These are phyloP conservation scores for Lagria hirta DNA, from an alignment of 2,888 invertebrate species.

Conservation along the genomic window DNA sequence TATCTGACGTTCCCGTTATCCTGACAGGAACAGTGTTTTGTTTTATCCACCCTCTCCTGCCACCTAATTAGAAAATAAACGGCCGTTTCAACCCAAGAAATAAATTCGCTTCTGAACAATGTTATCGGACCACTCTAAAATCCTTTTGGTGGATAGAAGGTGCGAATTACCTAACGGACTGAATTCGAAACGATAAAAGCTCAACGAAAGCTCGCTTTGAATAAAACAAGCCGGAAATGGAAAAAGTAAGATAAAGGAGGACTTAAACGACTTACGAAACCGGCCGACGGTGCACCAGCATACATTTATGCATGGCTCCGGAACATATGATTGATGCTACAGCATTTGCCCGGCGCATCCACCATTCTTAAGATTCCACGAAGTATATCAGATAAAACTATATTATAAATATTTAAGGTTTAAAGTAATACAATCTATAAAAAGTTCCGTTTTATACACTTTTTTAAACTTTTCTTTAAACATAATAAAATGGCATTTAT, in stretches of 20 bases:
- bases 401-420: background rate
- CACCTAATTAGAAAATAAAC: slow-evolving; percentile 18
- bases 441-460: too few relatives aligned
- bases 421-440: too few relatives aligned
- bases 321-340: slow-evolving; percentile 42
- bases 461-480: too few relatives aligned
- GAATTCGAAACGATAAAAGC: slow-evolving; percentile 26
- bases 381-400: slow-evolving; percentile 1
- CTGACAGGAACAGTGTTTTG: slow-evolving; percentile 23
- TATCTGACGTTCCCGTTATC: slow-evolving; percentile 26
- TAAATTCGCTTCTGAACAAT: slow-evolving; percentile 14
- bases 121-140: slow-evolving; percentile 20
- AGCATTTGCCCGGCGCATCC: too few relatives aligned
- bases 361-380: background rate
- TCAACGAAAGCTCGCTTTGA: slow-evolving; percentile 37
- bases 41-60: slow-evolving; percentile 2
- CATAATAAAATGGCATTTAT: too few relatives aligned
- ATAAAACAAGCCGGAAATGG: slow-evolving; percentile 49
- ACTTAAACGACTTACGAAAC: slow-evolving; percentile 40
- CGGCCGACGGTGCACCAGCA: slow-evolving; percentile 35
- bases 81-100: slow-evolving; percentile 5
- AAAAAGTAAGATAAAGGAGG: slow-evolving; percentile 47
- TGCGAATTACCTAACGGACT: slow-evolving; percentile 23
- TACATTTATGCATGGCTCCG: slow-evolving; percentile 47
- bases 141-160: slow-evolving; percentile 20